Conservation (phyloP, 1,140 invertebrate genomes). For the Halictus rubicundus region DNA sequence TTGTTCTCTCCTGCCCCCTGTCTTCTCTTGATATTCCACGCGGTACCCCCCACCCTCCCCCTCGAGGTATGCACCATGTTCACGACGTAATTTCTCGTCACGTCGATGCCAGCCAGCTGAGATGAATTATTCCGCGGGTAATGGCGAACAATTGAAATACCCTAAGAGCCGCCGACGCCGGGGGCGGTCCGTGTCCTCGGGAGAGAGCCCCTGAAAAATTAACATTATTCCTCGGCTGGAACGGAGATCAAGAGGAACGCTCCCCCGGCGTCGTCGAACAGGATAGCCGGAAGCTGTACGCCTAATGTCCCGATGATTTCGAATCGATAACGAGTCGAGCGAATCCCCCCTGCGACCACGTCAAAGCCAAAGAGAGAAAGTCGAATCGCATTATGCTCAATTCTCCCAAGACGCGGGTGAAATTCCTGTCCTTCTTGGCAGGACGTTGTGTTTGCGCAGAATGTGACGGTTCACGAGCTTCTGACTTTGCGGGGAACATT, state of each 20-base stretch:
- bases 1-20: no score
- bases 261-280: neutral
- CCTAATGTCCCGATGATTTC: slow-evolving; percentile 69
- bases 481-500: no score
- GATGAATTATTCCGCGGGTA: slow-evolving; percentile 70
- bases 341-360: slow-evolving; percentile 18
- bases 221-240: slow-evolving; percentile 60
- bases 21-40: neutral
- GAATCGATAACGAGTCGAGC: slow-evolving; percentile 70
- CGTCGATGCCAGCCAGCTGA: slow-evolving; percentile 58
- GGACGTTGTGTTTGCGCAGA: no score
- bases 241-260: neutral
- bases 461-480: no score
- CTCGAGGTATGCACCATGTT: slow-evolving; percentile 18
- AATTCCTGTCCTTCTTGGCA: no score
- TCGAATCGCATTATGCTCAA: slow-evolving; percentile 54
- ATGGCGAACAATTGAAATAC: slow-evolving; percentile 67
- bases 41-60: neutral
- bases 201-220: slow-evolving; percentile 67
- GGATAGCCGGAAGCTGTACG: slow-evolving; percentile 20
- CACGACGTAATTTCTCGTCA: slow-evolving; percentile 59
- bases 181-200: slow-evolving; percentile 17
- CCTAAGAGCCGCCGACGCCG: slow-evolving; percentile 49
- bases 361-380: slow-evolving; percentile 42
- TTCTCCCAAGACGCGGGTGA: no score